Percentiles rank a stretch among this genome's conserved stretches.
Evolutionary conservation across 2,113 vertebrate species (phyloP).

Genomic region (Heteronetta atricapilla): DNA sequence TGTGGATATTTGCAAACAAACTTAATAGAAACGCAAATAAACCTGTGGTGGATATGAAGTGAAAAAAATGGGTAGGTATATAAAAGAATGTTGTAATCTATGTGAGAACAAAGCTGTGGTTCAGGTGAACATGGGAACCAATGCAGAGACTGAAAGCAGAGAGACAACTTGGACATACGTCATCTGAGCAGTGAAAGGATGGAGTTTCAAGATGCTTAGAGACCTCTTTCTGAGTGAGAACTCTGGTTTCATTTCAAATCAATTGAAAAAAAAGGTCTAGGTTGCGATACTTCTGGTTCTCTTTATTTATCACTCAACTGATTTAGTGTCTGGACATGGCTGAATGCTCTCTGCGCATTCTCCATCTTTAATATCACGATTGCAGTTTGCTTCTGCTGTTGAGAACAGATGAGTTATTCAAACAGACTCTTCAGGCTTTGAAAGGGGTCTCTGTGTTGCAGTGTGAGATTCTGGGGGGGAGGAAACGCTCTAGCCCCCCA

Average conservation of each 20-base stretch:
- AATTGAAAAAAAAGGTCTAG: not conserved
- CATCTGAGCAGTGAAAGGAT: not conserved
- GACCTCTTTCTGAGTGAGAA: not conserved
- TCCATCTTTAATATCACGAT: slow-evolving; percentile 42
- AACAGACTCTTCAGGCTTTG: slow-evolving; percentile 12
- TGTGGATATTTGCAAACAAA: not conserved
- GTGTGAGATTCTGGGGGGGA: not conserved
- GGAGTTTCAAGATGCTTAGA: not conserved
- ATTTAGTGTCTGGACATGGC: not conserved
- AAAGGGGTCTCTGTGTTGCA: slow-evolving; percentile 35
- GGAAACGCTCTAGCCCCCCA: not conserved
- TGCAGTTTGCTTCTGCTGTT: slow-evolving; percentile 1
- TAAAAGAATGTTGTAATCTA: not conserved
- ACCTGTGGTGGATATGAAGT: not conserved
- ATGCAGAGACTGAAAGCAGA: not conserved
- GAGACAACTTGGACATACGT: not conserved
- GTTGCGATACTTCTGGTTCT: not conserved
- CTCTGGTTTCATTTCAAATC: not conserved
- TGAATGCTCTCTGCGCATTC: slow-evolving; percentile 31
- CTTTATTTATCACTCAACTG: slow-evolving; percentile 6
- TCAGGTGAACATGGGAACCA: not conserved
- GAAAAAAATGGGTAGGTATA: not conserved
- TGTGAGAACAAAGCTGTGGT: not conserved
- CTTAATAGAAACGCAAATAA: not conserved
- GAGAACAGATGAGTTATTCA: slow-evolving; percentile 50